These are phyloP conservation scores for Leptinotarsa texana DNA, from an alignment of 1,140 invertebrate species.

Conservation along the genomic window DNA sequence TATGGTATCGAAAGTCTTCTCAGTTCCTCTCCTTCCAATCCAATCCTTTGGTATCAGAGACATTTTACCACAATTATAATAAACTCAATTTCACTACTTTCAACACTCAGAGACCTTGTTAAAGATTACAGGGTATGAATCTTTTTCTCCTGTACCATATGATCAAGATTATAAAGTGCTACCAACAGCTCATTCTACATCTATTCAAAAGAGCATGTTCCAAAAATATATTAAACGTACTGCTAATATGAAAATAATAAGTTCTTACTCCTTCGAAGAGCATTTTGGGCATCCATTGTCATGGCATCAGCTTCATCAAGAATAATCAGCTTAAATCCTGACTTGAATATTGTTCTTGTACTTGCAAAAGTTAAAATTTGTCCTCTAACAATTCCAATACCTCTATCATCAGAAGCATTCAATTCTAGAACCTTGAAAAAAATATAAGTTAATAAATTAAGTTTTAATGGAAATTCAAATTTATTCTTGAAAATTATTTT, in stretches of 20 bases:
- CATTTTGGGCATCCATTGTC: constrained; percentile 99
- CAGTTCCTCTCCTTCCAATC: too few relatives aligned
- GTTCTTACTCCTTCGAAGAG: constrained; percentile 85
- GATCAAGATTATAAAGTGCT: too few relatives aligned
- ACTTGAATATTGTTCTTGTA: constrained; percentile 94
- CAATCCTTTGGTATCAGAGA: too few relatives aligned
- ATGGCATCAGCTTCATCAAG: constrained; percentile 99
- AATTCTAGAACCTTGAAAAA: constrained; percentile 79
- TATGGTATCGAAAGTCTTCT: too few relatives aligned
- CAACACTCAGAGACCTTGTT: too few relatives aligned
- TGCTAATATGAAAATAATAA: not conserved
- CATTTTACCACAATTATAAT: too few relatives aligned
- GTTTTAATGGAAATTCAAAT: not conserved
- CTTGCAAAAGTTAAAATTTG: constrained; percentile 95
- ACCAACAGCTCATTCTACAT: too few relatives aligned
- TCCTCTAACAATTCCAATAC: constrained; percentile 94
- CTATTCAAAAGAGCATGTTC: too few relatives aligned
- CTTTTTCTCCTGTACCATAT: too few relatives aligned
- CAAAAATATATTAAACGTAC: too few relatives aligned
- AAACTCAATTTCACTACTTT: too few relatives aligned
- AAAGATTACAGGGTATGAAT: too few relatives aligned
- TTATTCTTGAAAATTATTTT: not conserved
- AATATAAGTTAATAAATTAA: not conserved
- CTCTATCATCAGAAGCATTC: constrained; percentile 99
- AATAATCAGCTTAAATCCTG: constrained; percentile 95